Conservation (phyloP, 2,797 vertebrate genomes). For the Orientallactaga sibirica region DNA sequence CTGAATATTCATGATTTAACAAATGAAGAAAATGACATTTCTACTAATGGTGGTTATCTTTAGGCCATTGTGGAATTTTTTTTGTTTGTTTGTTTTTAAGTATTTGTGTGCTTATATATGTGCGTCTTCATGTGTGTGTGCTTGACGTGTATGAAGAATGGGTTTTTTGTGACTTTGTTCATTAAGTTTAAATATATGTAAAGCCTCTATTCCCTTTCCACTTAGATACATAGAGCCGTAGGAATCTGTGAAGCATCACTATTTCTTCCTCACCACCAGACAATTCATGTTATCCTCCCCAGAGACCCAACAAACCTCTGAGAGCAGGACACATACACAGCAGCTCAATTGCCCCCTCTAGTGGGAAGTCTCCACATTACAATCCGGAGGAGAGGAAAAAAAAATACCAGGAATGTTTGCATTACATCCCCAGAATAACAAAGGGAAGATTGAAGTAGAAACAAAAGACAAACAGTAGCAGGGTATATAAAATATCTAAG, state of each 20-base stretch:
- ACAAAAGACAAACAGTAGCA: background rate
- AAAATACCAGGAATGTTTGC: background rate
- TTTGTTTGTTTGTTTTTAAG: background rate
- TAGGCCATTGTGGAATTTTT: background rate
- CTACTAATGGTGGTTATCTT: background rate
- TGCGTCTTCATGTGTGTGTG: no score
- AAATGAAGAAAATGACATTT: background rate
- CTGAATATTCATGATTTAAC: background rate
- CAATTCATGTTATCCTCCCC: background rate
- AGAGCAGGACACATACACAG: background rate
- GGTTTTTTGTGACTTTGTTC: conserved; percentile 9
- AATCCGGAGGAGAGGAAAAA: background rate
- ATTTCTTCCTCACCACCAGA: background rate
- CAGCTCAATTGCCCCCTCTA: conserved; percentile 71
- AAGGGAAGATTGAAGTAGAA: background rate
- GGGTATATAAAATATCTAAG: background rate
- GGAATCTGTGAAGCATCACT: background rate
- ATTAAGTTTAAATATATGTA: conserved; percentile 29
- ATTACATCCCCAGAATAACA: background rate
- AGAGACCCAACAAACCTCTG: background rate
- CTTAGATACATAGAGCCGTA: background rate
- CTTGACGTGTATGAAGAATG: background rate
- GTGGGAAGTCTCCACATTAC: conserved; percentile 20
- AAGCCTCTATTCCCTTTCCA: background rate
- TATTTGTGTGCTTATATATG: background rate